A percentile compares a stretch with the other conserved stretches of the same genome.
Conservation (phyloP, 2,113 vertebrate species). For the Sorex araneus region DNA sequence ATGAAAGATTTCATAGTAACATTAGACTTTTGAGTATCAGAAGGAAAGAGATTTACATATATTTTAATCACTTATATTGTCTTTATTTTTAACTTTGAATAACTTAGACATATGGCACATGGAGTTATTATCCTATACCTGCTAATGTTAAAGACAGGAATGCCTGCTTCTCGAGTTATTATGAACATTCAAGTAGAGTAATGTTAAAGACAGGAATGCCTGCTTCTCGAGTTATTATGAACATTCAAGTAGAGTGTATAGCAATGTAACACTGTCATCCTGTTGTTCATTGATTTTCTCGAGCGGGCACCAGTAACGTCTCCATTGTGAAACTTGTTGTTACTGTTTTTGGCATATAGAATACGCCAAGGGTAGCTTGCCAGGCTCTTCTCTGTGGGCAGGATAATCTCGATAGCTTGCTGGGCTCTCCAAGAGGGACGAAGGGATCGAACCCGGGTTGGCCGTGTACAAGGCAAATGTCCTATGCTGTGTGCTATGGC, state of each 20-base stretch:
- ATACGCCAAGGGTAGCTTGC: too few relatives aligned
- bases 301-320: too few relatives aligned
- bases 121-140: not conserved
- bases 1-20: not conserved
- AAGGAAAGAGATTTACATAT: not conserved
- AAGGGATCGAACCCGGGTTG: too few relatives aligned
- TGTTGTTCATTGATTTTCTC: too few relatives aligned
- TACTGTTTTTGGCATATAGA: too few relatives aligned
- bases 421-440: too few relatives aligned
- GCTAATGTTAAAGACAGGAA: not conserved
- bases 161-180: not conserved
- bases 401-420: too few relatives aligned
- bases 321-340: too few relatives aligned
- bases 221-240: not conserved
- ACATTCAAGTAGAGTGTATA: slow-evolving; percentile 64
- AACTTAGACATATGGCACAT: not conserved
- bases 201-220: not conserved
- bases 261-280: too few relatives aligned
- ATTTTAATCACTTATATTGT: not conserved
- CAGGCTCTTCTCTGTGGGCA: too few relatives aligned
- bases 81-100: slow-evolving; percentile 31
- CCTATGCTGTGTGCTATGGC: too few relatives aligned
- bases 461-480: too few relatives aligned
- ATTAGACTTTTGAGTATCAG: not conserved
- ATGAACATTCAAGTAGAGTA: slow-evolving; percentile 49